These are phyloP conservation scores for Apotomis betuletana DNA, from an alignment of 2,888 invertebrate genomes.

Conservation along the genomic window DNA sequence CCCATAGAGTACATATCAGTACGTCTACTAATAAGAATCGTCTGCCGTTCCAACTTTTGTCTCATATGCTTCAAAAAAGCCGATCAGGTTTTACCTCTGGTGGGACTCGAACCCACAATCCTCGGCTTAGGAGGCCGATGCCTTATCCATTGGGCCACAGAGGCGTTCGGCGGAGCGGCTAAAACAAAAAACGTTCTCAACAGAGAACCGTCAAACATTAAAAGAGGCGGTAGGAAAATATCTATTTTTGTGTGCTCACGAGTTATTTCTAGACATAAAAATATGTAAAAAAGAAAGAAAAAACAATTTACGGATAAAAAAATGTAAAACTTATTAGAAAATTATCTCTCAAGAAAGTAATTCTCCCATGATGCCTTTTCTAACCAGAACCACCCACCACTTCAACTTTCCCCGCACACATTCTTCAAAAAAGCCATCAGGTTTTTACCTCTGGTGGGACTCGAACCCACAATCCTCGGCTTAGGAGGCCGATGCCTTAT, in stretches of 20 bases:
- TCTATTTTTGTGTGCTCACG: no score
- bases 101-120: conserved; percentile 94
- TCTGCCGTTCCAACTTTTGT: no score
- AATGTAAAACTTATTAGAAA: no score
- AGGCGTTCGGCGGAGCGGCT: conserved; percentile 92
- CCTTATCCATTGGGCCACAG: conserved; percentile 93
- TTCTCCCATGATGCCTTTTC: background rate
- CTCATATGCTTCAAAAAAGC: no score
- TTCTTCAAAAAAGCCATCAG: conserved; percentile 57
- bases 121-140: conserved; percentile 94
- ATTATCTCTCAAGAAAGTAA: no score
- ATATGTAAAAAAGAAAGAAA: no score
- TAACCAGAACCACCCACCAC: background rate
- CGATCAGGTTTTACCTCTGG: conserved; percentile 86
- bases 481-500: conserved; percentile 94
- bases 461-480: conserved; percentile 94
- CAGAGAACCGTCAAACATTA: no score
- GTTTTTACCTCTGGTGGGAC: conserved; percentile 92
- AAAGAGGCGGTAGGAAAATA: no score
- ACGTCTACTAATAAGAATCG: no score
- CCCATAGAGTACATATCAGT: background rate
- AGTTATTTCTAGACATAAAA: no score
- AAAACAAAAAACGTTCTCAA: no score
- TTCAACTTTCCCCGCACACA: background rate
- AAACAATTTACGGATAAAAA: no score